A percentile compares a stretch with the other conserved stretches of the same genome.
phyloP scores from a whole-genome alignment of 2,888 invertebrate genomes.

The Dysmachus trigonus region DNA sequence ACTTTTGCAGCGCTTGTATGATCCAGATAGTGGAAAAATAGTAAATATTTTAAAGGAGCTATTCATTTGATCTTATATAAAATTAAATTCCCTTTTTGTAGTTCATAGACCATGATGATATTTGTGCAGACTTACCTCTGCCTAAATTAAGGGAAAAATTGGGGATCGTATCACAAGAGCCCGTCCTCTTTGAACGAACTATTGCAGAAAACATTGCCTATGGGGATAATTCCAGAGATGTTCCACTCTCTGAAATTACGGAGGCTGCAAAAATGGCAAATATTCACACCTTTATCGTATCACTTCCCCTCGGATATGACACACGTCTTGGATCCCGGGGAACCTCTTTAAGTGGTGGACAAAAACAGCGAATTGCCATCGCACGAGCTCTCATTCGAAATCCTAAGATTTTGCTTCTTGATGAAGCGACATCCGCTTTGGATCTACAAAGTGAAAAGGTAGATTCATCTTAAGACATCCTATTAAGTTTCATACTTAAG shows the following conservation, averaged over 20 bases:
- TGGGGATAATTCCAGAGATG: constrained; percentile 76
- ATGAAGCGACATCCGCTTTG: constrained; percentile 82
- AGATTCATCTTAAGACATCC: background rate
- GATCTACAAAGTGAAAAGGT: constrained; percentile 81
- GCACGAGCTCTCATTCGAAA: constrained; percentile 78
- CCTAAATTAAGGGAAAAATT: constrained; percentile 76
- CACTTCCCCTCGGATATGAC: constrained; percentile 79
- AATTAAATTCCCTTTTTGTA: constrained; percentile 45
- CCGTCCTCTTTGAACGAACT: constrained; percentile 85
- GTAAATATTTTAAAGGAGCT: constrained; percentile 62
- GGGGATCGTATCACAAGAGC: constrained; percentile 91
- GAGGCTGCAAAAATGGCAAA: constrained; percentile 83
- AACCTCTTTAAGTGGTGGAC: constrained; percentile 81
- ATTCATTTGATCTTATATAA: background rate
- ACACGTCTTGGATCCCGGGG: constrained; percentile 79
- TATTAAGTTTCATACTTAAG: background rate
- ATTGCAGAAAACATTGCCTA: constrained; percentile 92
- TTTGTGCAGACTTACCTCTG: constrained; percentile 68
- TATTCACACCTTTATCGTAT: constrained; percentile 84
- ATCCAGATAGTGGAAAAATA: constrained; percentile 73
- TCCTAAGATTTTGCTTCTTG: constrained; percentile 74
- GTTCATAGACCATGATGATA: constrained; percentile 68
- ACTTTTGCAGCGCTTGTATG: constrained; percentile 80
- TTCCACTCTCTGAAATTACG: constrained; percentile 76
- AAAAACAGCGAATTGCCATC: constrained; percentile 86